Conservation (phyloP, 1,140 invertebrate species). For the Solen grandis region DNA sequence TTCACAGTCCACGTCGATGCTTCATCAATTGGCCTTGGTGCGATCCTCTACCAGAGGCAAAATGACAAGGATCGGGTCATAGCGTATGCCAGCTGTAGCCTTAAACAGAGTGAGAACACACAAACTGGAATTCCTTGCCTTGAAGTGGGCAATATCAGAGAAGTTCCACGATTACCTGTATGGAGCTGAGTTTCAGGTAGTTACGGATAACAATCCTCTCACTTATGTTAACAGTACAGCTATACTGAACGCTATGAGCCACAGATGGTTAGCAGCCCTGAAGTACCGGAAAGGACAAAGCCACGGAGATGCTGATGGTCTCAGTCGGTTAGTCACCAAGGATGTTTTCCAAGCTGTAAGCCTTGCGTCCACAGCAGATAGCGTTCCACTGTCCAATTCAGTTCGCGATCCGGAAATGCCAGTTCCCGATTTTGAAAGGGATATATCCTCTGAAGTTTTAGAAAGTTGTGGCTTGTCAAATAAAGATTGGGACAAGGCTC, state of each 20-base stretch:
- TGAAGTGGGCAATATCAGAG: too few species aligned
- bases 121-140: too few species aligned
- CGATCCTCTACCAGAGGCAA: constrained; percentile 65
- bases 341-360: too few species aligned
- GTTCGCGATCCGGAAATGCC: not conserved
- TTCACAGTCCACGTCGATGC: constrained; percentile 65
- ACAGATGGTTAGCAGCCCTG: constrained; percentile 28
- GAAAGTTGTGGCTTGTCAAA: not conserved
- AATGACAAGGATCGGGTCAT: too few species aligned
- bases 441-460: not conserved
- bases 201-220: too few species aligned
- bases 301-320: constrained; percentile 34
- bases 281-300: constrained; percentile 5
- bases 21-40: constrained; percentile 59
- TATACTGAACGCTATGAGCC: constrained; percentile 40
- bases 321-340: too few species aligned
- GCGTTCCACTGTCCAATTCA: too few species aligned
- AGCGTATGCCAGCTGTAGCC: constrained; percentile 48
- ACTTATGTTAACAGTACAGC: constrained; percentile 10
- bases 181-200: too few species aligned
- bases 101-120: constrained; percentile 4
- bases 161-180: too few species aligned
- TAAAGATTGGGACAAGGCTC: not conserved
- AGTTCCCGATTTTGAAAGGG: too few species aligned
- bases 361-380: not conserved